phyloP scores from a whole-genome alignment of 2,888 invertebrate genomes.

The Helleia helle region DNA sequence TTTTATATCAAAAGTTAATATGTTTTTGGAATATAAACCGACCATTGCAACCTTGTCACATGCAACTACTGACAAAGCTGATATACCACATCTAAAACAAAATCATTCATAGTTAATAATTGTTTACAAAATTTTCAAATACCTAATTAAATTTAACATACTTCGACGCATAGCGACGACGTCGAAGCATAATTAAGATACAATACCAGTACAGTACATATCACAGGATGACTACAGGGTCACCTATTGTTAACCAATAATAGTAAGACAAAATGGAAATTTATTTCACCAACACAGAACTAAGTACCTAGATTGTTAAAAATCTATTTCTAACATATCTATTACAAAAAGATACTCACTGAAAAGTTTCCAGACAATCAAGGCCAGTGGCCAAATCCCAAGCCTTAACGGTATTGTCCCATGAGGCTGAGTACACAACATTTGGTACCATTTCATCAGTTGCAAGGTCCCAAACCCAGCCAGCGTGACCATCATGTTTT shows the following conservation, averaged over 20 bases:
- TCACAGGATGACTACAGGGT: too few relatives aligned
- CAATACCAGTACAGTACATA: too few relatives aligned
- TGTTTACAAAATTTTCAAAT: too few relatives aligned
- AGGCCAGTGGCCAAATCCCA: constrained; percentile 67
- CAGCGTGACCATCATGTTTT: constrained; percentile 67
- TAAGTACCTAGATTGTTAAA: too few relatives aligned
- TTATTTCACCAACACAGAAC: too few relatives aligned
- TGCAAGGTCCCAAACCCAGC: constrained; percentile 78
- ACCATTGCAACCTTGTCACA: constrained; percentile 60
- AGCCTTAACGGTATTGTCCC: constrained; percentile 75
- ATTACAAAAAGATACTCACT: constrained; percentile 34
- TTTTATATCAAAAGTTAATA: constrained; percentile 69
- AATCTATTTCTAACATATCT: too few relatives aligned
- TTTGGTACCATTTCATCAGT: constrained; percentile 48
- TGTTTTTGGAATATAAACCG: constrained; percentile 70
- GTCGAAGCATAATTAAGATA: too few relatives aligned
- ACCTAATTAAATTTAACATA: too few relatives aligned
- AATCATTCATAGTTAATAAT: not conserved
- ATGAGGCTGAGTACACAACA: constrained; percentile 73
- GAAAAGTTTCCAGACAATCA: constrained; percentile 56
- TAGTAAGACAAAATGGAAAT: too few relatives aligned
- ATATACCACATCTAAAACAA: constrained; percentile 58
- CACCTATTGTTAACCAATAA: too few relatives aligned
- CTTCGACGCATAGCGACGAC: too few relatives aligned
- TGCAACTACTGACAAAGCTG: constrained; percentile 67